Evolutionary conservation across 2,888 invertebrate species (phyloP).

Genomic region (Erannis defoliaria): DNA sequence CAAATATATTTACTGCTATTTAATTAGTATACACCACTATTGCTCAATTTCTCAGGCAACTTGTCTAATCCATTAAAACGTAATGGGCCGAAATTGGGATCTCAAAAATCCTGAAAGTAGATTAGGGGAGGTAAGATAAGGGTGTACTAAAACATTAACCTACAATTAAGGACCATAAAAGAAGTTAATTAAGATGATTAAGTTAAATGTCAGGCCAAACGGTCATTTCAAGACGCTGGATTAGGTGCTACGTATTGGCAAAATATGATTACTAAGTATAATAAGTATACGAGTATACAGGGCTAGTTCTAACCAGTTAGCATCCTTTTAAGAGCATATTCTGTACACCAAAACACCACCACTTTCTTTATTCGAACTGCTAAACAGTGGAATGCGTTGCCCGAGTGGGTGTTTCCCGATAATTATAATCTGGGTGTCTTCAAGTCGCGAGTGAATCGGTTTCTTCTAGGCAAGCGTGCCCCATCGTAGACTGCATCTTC

Average conservation of each 20-base stretch:
- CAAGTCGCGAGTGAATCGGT: no score
- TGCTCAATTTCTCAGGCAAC: neutral
- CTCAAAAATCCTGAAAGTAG: slow-evolving; percentile 34
- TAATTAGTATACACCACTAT: slow-evolving; percentile 11
- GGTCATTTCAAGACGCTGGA: slow-evolving; percentile 20
- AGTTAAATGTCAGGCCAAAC: slow-evolving; percentile 29
- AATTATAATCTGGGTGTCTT: no score
- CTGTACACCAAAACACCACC: no score
- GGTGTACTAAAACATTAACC: slow-evolving; percentile 35
- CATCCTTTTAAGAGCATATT: no score
- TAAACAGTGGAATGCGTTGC: no score
- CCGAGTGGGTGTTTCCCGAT: no score
- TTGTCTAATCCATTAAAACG: slow-evolving; percentile 26
- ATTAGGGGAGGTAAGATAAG: slow-evolving; percentile 33
- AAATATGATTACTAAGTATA: no score
- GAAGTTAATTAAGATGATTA: slow-evolving; percentile 39
- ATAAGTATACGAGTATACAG: no score
- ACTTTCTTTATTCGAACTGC: no score
- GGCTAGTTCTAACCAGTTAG: no score
- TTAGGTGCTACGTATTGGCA: neutral
- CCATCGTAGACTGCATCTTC: no score
- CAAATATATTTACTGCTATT: neutral
- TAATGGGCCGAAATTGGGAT: slow-evolving; percentile 26
- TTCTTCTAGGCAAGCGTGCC: no score
- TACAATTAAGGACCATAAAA: slow-evolving; percentile 32